Conservation (phyloP, 2,797 vertebrate species). For the Coranthus polyacanthus region DNA sequence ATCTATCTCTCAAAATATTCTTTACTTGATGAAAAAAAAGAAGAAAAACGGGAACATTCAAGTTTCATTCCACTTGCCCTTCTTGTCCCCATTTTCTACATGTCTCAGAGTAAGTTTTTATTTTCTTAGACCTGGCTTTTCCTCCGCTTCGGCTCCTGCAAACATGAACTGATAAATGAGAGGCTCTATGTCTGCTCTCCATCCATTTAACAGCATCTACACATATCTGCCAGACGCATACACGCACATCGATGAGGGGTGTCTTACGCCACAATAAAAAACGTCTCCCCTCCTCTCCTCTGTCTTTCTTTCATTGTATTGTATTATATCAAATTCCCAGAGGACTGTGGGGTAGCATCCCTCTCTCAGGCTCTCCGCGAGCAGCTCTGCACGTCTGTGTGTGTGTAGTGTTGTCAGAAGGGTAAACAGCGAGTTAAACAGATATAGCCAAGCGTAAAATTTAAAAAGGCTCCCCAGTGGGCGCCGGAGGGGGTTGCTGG, state of each 20-base stretch:
- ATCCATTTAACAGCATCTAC: conserved; percentile 44
- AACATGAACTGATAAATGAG: conserved; percentile 31
- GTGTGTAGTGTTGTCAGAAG: conserved; percentile 88
- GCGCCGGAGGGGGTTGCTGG: conserved; percentile 92
- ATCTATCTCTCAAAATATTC: conserved; percentile 33
- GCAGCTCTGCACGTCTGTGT: conserved; percentile 39
- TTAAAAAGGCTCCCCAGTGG: conserved; percentile 96
- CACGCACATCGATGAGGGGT: conserved; percentile 44
- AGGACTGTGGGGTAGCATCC: conserved; percentile 59
- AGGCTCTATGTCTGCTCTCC: conserved; percentile 18
- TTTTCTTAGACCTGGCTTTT: not conserved
- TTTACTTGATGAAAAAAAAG: not conserved
- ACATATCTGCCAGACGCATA: conserved; percentile 47
- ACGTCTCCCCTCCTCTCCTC: conserved; percentile 53
- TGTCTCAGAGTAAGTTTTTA: not conserved
- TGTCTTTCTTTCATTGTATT: conserved; percentile 74
- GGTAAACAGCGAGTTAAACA: conserved; percentile 99
- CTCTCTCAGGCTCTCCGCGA: conserved; percentile 46
- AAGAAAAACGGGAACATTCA: not conserved
- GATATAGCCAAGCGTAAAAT: conserved; percentile 99
- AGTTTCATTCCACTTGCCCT: too few relatives aligned
- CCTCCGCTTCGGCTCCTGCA: conserved; percentile 9
- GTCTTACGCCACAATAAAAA: conserved; percentile 65
- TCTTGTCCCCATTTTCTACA: too few relatives aligned
- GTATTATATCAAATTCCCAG: conserved; percentile 71